Evolutionary conservation across 2,113 vertebrate genomes (phyloP).

Genomic region (Anoura caudifer): DNA sequence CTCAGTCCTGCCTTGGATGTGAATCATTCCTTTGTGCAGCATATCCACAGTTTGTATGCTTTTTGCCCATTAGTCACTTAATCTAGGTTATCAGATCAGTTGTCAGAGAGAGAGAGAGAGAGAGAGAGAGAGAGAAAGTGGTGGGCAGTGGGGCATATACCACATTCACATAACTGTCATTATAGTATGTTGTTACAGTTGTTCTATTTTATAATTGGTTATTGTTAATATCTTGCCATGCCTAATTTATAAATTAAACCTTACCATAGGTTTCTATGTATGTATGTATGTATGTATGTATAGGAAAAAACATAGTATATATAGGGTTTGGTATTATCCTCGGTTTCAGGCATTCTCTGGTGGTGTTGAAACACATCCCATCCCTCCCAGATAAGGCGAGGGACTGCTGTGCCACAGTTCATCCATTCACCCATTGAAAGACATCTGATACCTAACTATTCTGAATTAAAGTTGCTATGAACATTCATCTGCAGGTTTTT

Average conservation of each 20-base stretch:
- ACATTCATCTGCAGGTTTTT: not conserved
- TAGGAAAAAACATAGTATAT: not conserved
- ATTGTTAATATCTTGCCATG: not conserved
- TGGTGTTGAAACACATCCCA: no score
- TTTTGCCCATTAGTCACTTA: not conserved
- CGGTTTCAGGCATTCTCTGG: not conserved
- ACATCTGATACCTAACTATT: not conserved
- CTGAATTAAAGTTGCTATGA: not conserved
- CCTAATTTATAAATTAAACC: not conserved
- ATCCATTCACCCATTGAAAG: not conserved
- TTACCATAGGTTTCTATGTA: not conserved
- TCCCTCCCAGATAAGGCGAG: no score
- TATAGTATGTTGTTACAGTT: not conserved
- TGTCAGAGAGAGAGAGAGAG: not conserved
- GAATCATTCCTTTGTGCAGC: not conserved
- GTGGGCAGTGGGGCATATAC: no score
- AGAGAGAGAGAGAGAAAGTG: not conserved
- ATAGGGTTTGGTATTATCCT: not conserved
- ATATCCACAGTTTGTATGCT: not conserved
- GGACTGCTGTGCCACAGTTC: not conserved
- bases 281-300: not conserved
- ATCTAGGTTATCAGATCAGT: not conserved
- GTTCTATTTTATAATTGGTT: not conserved
- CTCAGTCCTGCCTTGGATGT: not conserved
- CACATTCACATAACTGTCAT: no score